Base-by-base conservation (phyloP, 92 coral and sea anemone genomes). In the Phymanthus crucifer region DNA sequence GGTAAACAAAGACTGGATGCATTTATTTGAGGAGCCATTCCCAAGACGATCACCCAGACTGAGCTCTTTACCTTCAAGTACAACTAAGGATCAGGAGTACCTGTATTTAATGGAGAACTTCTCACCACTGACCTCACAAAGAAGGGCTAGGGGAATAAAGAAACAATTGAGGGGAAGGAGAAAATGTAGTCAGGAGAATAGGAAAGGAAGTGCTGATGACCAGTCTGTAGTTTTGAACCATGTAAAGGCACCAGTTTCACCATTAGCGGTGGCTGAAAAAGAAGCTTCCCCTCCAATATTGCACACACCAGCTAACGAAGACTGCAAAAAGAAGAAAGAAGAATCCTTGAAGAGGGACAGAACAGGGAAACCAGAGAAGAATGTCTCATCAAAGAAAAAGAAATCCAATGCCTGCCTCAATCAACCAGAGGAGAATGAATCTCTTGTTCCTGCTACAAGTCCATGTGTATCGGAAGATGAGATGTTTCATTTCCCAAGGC, bases 11-110 rank as follows among this genome's bases (percentile, higher is more conserved):
- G 80, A 82, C 46, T 93, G 97, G 97, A 73, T 90, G 46, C 88
- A 85, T 33, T 80, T 93, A 40, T 93, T 93, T 79, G 94, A 93
- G 32, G 97, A 93, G 73, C 84, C 90, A 19, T 93, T 86, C 72
- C 97, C 97, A 33, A 85, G 97, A 36, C 77, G 97, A 45, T 90
- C 94, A 29, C 92, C 94, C 58, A 83, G 97, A 31, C 35, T 90
- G 70, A 77, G 66, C 50, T 73, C 89, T 32, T 47, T 48, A 27
- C 87, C 87, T 17, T 65, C 52, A 58, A 58, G 32, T 47, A 68
- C 32, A 13, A n/a, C 70, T 11, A 32, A 61, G 33, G 70, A 77
- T 16, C 38, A 64, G 64, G 81, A 58, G 23, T 23, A n/a, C n/a
- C n/a, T n/a, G n/a, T n/a, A 61, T n/a, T 23, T 77, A 61, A 33